These are phyloP conservation scores for Drosophila siamana DNA, from an alignment of 2,888 invertebrate genomes.

Conservation along the genomic window DNA sequence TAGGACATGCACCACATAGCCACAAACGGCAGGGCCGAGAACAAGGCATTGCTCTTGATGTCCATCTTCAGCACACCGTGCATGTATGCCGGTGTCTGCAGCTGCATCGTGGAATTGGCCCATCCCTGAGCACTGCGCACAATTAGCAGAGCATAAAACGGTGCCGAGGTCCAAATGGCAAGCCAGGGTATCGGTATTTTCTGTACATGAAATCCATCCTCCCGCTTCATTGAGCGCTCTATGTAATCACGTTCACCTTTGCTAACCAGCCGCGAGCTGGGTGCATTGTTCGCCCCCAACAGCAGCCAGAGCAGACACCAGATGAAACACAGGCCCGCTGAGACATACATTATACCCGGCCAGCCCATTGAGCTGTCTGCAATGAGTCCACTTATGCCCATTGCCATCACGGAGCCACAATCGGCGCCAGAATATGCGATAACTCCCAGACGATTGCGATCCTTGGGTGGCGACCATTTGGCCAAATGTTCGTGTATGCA, in stretches of 20 bases:
- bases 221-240: slow-evolving; percentile 84
- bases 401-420: slow-evolving; percentile 88
- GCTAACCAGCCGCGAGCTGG: slow-evolving; percentile 86
- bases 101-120: slow-evolving; percentile 90
- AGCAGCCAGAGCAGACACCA: slow-evolving; percentile 87
- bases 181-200: slow-evolving; percentile 87
- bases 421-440: slow-evolving; percentile 87
- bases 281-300: slow-evolving; percentile 87
- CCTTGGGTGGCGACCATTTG: slow-evolving; percentile 89
- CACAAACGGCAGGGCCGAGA: slow-evolving; percentile 86
- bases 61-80: slow-evolving; percentile 87
- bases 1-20: slow-evolving; percentile 86
- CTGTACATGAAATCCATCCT: slow-evolving; percentile 61
- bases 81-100: slow-evolving; percentile 90
- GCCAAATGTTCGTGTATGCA: slow-evolving; percentile 88
- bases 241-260: slow-evolving; percentile 87
- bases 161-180: slow-evolving; percentile 88
- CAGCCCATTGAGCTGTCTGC: slow-evolving; percentile 87
- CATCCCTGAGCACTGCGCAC: slow-evolving; percentile 88
- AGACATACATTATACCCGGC: slow-evolving; percentile 89
- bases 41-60: slow-evolving; percentile 86
- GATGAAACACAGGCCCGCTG: slow-evolving; percentile 86
- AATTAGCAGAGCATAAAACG: slow-evolving; percentile 87
- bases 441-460: slow-evolving; percentile 87
- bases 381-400: slow-evolving; percentile 88